Base-by-base conservation (phyloP, 1,140 invertebrate species). In the Drosophila tsacasi region DNA sequence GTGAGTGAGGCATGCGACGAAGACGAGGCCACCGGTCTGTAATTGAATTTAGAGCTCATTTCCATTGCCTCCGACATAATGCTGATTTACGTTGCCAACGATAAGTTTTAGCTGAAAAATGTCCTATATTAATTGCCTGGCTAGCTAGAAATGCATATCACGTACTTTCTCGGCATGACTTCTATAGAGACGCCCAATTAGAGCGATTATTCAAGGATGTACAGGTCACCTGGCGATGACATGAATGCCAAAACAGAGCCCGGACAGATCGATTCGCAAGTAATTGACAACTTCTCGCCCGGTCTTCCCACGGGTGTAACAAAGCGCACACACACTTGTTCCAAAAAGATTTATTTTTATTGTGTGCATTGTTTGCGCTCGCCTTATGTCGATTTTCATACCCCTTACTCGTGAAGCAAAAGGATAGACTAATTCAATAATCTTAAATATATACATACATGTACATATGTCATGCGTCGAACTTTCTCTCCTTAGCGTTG, bases 21-120 rank as follows among this genome's bases (percentile, higher is more conserved):
- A 78, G 83, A 82, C 79, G 76, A 65, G n/a, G 27, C 62, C 30
- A 52, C 73, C 91, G 62, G 21, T 55, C 30, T 58, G 76, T 91
- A 91, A 91, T 91, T 91, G 87, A 91, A 91, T 91, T 91, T 91
- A 73, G 65, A 91, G 79, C 81, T 91, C 81, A 91, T 91, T 91
- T 91, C 83, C 83, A 83, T 90, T 87, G 81, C 72, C 67, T 65
- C 49, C 76, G 79, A 76, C 82, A 85, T 91, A 91, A 90, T 82
- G 76, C 82, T 90, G 85, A 90, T 90, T 90, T 90, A 90, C 82
- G 79, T 76, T 57, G 67, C 63, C 66, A 57, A 50, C 66, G 85
- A 82, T 85, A 87, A 81, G 54, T 63, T 69, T 52, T 50, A 47
- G 54, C 55, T 40, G 39, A 65, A 52, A 89, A 81, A 80, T 77